Conservation (phyloP, 2,113 vertebrate species). For the rabbit (Oryctolagus cuniculus) region mOryCun1.1 NC_091443.1:61486001-61486500, state of each 20-base stretch:
- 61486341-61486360: background rate
- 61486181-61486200: background rate
- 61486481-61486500: background rate
- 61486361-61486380: background rate
- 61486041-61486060: background rate
- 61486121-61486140: background rate
- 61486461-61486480: conserved; percentile 36
- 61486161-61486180: no score
- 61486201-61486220: background rate
- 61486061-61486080: background rate
- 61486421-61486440: background rate
- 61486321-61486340: background rate
- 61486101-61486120: background rate
- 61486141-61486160: background rate
- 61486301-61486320: background rate
- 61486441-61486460: background rate
- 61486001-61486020: background rate
- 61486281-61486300: conserved; percentile 8
- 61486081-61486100: background rate
- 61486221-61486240: background rate
- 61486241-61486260: background rate
- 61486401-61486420: background rate
- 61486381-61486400: background rate
- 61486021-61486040: background rate
- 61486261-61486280: background rate